phyloP scores from a whole-genome alignment of 2,797 vertebrate genomes.

The Heliangelus exortis region DNA sequence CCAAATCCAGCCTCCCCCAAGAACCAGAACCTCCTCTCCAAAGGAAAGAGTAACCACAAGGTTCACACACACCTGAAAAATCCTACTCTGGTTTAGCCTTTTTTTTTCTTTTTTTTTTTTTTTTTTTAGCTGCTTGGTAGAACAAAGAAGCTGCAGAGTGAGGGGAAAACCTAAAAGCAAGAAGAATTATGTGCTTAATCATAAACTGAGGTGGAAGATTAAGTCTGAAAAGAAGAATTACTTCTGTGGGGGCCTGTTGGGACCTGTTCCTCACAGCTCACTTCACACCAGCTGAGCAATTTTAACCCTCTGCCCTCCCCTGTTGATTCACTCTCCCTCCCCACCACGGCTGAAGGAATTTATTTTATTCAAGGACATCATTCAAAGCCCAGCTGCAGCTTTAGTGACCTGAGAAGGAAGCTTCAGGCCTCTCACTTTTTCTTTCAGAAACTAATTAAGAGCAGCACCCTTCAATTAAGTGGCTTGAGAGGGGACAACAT shows the following conservation, averaged over 20 bases:
- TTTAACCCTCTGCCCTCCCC: neutral
- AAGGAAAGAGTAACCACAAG: neutral
- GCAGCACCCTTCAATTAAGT: rapidly evolving
- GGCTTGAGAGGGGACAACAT: neutral
- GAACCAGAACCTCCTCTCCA: neutral
- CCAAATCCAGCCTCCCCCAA: neutral
- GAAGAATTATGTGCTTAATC: neutral
- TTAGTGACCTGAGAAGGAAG: neutral
- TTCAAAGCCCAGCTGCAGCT: neutral
- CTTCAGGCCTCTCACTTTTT: neutral
- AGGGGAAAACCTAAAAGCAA: neutral
- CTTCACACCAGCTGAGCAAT: neutral
- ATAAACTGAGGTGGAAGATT: constrained; percentile 14
- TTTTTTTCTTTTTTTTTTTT: too few species aligned
- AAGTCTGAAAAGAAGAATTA: neutral
- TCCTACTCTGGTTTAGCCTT: neutral
- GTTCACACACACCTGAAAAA: neutral
- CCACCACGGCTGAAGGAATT: neutral
- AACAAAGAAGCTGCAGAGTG: neutral
- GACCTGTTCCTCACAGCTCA: neutral
- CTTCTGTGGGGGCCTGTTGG: neutral
- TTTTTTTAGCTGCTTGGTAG: neutral
- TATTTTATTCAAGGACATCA: neutral
- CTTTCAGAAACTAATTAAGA: neutral
- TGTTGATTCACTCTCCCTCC: neutral